Evolutionary conservation across 2,888 invertebrate genomes (phyloP), one percentile per base, ranked within the genome.

Genomic region (Noctua janthe): DNA sequence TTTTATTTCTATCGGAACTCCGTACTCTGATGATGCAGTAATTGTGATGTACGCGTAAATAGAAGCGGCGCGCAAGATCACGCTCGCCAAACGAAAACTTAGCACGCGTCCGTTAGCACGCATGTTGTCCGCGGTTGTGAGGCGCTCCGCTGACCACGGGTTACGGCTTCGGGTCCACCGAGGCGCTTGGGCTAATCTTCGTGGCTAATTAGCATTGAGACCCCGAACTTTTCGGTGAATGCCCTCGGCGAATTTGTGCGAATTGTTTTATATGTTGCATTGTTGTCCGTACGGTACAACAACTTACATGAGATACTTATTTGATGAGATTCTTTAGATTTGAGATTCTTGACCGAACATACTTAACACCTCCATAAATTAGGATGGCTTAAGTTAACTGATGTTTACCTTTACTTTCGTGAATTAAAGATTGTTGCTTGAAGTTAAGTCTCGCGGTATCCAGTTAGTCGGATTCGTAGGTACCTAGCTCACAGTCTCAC

Each of bases 1-100:
- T 84, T 96, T 96, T 81, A 97, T 96, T 94, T 97, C 96, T 77
- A 97, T 93, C 1, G 97, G 97, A 20, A 95, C 91, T 47, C 95
- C 96, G 85, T 95, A 94, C 71, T 96, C 94, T 23, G 91, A 90
- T 73, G 88, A 83, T 35, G 87, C 85, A 72, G 90, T 85, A 39
- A 91, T 64, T 69, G 89, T 81, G 62, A 94, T 84, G 76, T 87
- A 89, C 77, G 92, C 88, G 88, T 85, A 92, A 81, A 94, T 82
- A 84, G 82, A 93, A 85, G 93, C 78, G 72, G 89, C 83, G 83
- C 89, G 86, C 81, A 88, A 71, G 70, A 90, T 71, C 78, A 85
- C 72, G 71, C 88, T 82, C 87, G 84, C 84, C 78, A 88, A 81
- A 86, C 74, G 54, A 81, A 75, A 85, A 77, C 86, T 66, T 81